Evolutionary conservation across 2,797 vertebrate species (phyloP).

Genomic region (Ceyx erithaca): DNA sequence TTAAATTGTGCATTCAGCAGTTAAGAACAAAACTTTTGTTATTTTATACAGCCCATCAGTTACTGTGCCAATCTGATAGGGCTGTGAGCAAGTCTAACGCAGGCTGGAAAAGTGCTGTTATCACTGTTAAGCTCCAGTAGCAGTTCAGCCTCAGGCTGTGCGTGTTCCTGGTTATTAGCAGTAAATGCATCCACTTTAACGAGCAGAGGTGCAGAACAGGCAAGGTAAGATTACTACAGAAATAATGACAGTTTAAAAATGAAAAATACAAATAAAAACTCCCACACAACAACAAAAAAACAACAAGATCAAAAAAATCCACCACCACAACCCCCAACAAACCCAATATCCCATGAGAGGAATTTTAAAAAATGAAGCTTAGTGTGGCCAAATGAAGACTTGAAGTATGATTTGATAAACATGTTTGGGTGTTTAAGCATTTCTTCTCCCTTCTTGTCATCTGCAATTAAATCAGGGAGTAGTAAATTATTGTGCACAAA

Average conservation of each 20-base stretch:
- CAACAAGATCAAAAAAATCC: background rate
- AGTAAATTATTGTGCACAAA: rapidly evolving
- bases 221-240: background rate
- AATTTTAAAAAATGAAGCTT: background rate
- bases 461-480: background rate
- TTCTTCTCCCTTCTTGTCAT: background rate
- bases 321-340: background rate
- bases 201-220: background rate
- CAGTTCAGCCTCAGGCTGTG: rapidly evolving
- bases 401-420: background rate
- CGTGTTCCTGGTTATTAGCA: background rate
- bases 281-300: background rate
- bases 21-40: background rate
- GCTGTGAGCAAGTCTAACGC: too few species aligned
- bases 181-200: background rate
- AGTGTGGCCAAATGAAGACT: background rate
- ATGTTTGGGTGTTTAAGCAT: rapidly evolving
- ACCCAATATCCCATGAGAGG: background rate
- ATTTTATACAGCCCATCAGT: background rate
- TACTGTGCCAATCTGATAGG: background rate
- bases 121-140: too few species aligned
- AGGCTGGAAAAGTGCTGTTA: background rate
- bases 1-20: background rate
- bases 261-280: too few species aligned
- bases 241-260: background rate